Conservation (phyloP, 2,113 vertebrate species). For the Agapornis roseicollis region DNA sequence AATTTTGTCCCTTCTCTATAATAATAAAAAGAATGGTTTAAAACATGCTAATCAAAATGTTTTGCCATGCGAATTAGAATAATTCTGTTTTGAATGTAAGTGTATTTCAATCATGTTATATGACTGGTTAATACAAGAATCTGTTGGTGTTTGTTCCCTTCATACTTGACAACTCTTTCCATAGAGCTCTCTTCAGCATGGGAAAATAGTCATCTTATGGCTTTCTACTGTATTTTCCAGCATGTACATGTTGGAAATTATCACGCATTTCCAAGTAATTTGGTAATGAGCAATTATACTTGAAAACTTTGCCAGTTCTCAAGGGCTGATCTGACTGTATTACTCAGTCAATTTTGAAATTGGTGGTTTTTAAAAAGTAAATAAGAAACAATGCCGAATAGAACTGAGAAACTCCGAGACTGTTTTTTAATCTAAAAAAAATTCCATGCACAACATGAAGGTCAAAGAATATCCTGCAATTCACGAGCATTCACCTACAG, state of each 20-base stretch:
- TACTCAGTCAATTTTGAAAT: not conserved
- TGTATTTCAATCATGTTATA: not conserved
- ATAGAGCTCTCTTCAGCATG: not conserved
- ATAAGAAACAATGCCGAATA: not conserved
- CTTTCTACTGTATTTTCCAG: not conserved
- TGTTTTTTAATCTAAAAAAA: not conserved
- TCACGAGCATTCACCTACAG: not conserved
- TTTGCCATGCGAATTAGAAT: not conserved
- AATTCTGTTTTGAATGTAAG: not conserved
- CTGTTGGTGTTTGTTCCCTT: not conserved
- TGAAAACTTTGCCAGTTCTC: not conserved
- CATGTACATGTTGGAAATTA: not conserved
- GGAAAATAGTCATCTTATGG: not conserved
- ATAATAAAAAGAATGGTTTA: not conserved
- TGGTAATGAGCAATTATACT: not conserved
- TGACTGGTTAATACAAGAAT: not conserved
- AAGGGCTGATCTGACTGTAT: not conserved
- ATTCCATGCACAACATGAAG: not conserved
- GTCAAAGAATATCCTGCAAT: conserved; percentile 36
- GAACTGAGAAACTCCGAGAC: not conserved
- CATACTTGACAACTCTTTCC: not conserved
- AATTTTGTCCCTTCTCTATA: not conserved
- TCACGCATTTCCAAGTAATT: not conserved
- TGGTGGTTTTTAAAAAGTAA: not conserved
- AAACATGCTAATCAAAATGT: not conserved